These are phyloP conservation scores for Etheostoma cragini DNA, from an alignment of 2,113 vertebrate genomes.

Conservation along the genomic window DNA sequence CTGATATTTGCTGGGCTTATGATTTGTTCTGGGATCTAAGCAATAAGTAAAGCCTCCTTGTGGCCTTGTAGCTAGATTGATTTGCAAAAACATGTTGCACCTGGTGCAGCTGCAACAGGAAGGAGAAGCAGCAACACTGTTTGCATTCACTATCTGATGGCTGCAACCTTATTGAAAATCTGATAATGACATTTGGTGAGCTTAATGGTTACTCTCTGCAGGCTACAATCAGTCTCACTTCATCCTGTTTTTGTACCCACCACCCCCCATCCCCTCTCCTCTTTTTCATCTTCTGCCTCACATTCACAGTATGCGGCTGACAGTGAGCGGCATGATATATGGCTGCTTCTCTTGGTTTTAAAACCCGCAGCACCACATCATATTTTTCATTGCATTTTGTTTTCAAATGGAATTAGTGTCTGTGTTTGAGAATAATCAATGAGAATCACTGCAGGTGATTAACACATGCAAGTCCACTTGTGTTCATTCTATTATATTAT, in stretches of 20 bases:
- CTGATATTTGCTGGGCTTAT: constrained; percentile 65
- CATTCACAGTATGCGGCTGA: constrained; percentile 55
- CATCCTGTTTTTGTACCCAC: constrained; percentile 47
- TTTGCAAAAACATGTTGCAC: constrained; percentile 75
- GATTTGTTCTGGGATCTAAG: constrained; percentile 75
- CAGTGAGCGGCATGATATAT: constrained; percentile 52
- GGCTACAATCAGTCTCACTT: constrained; percentile 73
- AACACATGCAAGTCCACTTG: constrained; percentile 34
- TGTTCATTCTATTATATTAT: constrained; percentile 21
- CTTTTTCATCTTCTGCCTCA: constrained; percentile 56
- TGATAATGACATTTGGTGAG: constrained; percentile 75
- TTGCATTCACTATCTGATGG: constrained; percentile 66
- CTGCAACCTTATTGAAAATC: constrained; percentile 74
- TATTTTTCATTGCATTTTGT: constrained; percentile 54
- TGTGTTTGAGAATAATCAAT: constrained; percentile 55
- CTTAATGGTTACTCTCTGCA: constrained; percentile 75
- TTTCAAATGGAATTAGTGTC: constrained; percentile 54
- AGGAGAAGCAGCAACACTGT: constrained; percentile 41
- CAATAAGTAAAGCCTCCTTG: constrained; percentile 73
- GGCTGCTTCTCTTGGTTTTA: constrained; percentile 22
- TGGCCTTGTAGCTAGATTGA: constrained; percentile 74
- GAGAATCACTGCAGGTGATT: constrained; percentile 50
- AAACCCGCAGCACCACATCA: constrained; percentile 20
- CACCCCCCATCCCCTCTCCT: neutral
- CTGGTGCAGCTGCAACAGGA: constrained; percentile 56